Evolutionary conservation across 2,113 vertebrate species (phyloP).

Genomic region (Amazona guildingii): DNA sequence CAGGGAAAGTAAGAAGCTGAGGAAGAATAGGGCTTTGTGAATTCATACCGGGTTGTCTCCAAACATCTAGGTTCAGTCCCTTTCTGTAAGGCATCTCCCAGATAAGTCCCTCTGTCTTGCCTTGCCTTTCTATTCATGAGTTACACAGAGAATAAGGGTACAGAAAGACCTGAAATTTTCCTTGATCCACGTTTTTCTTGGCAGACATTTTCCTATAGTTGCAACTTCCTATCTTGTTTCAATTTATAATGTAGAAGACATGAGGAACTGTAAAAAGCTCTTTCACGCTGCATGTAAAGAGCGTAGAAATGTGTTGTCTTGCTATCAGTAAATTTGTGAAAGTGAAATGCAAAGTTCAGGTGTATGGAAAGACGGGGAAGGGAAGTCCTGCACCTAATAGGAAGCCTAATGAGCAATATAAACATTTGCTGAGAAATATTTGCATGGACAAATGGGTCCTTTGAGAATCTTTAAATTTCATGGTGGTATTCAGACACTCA

Average conservation of each 20-base stretch:
- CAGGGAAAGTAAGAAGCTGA: background rate
- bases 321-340: background rate
- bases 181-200: background rate
- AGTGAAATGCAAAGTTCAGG: background rate
- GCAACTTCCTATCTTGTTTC: background rate
- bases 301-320: background rate
- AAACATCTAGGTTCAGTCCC: background rate
- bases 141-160: background rate
- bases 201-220: background rate
- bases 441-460: background rate
- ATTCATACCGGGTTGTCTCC: background rate
- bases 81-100: background rate
- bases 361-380: background rate
- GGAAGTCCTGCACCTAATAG: background rate
- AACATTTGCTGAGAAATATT: background rate
- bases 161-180: background rate
- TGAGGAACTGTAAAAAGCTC: background rate
- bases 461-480: background rate
- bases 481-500: fast-evolving
- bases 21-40: background rate
- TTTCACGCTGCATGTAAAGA: background rate
- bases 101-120: background rate
- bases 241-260: background rate
- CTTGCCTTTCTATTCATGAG: background rate
- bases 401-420: background rate